A percentile compares a stretch with the other conserved stretches of the same genome.
phyloP scores from a whole-genome alignment of 2,888 invertebrate genomes.

The Venusia cambrica region DNA sequence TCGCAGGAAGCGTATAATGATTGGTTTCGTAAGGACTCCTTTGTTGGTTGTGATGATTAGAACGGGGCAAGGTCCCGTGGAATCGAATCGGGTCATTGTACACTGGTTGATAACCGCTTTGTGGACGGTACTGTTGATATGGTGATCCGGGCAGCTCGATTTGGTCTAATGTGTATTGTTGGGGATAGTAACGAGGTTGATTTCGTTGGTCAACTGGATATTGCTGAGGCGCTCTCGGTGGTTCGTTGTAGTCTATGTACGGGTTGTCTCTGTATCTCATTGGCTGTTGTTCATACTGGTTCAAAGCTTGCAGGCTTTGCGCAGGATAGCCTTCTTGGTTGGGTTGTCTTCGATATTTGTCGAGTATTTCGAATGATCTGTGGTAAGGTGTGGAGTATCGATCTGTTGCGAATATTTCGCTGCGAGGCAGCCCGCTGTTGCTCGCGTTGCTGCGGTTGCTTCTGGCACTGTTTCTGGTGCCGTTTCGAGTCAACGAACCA shows the following conservation, averaged over 20 bases:
- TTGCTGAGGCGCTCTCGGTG: constrained; percentile 26
- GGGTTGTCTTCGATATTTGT: constrained; percentile 61
- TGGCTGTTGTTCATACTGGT: constrained; percentile 54
- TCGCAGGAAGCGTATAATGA: constrained; percentile 59
- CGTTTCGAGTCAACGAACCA: constrained; percentile 65
- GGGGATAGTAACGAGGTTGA: constrained; percentile 41
- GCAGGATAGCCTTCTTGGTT: constrained; percentile 64
- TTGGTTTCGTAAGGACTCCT: constrained; percentile 42
- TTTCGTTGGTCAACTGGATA: constrained; percentile 23
- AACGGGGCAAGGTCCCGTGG: constrained; percentile 57
- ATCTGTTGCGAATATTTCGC: constrained; percentile 71
- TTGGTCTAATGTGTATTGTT: constrained; percentile 15
- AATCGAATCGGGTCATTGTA: constrained; percentile 50
- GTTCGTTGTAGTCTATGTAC: constrained; percentile 54
- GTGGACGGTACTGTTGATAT: constrained; percentile 21
- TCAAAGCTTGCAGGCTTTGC: constrained; percentile 64
- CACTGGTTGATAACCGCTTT: constrained; percentile 46
- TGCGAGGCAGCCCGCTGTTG: constrained; percentile 58
- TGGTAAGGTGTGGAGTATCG: constrained; percentile 64
- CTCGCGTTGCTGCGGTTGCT: constrained; percentile 63
- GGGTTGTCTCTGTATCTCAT: constrained; percentile 46
- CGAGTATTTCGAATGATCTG: constrained; percentile 62
- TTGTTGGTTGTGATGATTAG: constrained; percentile 38
- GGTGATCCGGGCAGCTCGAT: constrained; percentile 26
- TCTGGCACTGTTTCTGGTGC: constrained; percentile 62